Base-by-base conservation (phyloP, 2,113 vertebrate species). In the Sebastes fasciatus region DNA sequence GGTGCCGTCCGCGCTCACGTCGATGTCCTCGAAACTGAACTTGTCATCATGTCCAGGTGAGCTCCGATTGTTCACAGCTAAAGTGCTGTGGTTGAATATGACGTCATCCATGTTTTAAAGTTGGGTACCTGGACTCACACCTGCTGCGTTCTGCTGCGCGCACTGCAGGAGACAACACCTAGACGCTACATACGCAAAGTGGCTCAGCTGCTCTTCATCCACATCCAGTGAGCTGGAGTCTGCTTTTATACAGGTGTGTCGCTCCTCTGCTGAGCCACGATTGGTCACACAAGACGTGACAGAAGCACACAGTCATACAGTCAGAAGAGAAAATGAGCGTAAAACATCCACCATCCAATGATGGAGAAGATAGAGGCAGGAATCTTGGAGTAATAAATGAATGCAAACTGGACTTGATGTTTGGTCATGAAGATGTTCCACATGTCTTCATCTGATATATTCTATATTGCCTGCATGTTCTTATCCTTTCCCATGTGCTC, bases 1-100 rank as follows among this genome's bases (percentile, higher is more conserved):
- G 45, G 89, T 94, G 6, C 91, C 92, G 71, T 95, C 91, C 0
- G 92, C 94, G 62, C 87, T 88, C 49, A 94, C 42, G 0, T 95
- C 94, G 54, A 94, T 91, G 84, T 93, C 88, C 6, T 95, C 92
- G 34, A 91, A 86, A 40, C 80, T 80, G 78, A 94, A 94, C 57
- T 74, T 77, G 6, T 93, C 82, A 40, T 85, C 86, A 2, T 26
- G 26, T 26, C 70, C 84, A 0, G 67, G 49, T 5, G 82, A 86
- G 75, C 85, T 94, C 69, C 65, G 49, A 87, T 96, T 96, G 26
- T 34, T 34, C 34, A 34, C 34, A 34, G 34, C 34, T 34, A 34
- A 19, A 68, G 42, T 0, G 68, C 46, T 96, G 46, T 85, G 75
- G 91, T 96, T 96, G 3, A 92, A 52, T 8, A 85, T 8, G 34